These are phyloP conservation scores for Amblyjoppa fuscipennis DNA, from an alignment of 2,888 invertebrate genomes.

Conservation along the genomic window DNA sequence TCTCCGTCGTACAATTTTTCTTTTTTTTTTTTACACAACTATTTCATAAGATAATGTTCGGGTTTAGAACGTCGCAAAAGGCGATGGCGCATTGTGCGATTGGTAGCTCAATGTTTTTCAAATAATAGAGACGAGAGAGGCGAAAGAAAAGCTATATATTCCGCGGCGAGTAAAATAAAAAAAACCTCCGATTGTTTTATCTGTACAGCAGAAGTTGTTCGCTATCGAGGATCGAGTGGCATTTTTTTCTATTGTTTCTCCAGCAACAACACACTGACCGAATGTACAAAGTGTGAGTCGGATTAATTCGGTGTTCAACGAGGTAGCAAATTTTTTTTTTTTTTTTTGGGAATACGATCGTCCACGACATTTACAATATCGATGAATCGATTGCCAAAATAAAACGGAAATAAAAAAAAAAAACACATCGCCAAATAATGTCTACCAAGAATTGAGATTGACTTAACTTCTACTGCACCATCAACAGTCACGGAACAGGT, in stretches of 20 bases:
- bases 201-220: constrained; percentile 39
- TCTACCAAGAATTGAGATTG: neutral
- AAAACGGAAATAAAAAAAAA: no score
- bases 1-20: constrained; percentile 42
- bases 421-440: neutral
- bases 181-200: constrained; percentile 28
- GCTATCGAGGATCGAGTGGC: constrained; percentile 22
- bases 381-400: neutral
- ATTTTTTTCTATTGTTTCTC: neutral
- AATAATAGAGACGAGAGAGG: neutral
- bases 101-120: neutral
- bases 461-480: neutral
- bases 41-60: constrained; percentile 25
- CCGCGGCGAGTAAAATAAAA: neutral
- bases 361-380: neutral
- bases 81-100: constrained; percentile 23
- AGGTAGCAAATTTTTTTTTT: neutral
- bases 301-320: neutral
- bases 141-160: constrained; percentile 33
- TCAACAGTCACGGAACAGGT: constrained; percentile 26
- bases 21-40: constrained; percentile 27
- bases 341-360: no score
- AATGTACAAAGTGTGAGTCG: neutral
- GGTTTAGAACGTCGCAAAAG: neutral
- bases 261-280: neutral